phyloP scores from a whole-genome alignment of 2,113 vertebrate species.

The Nettapus auritus region DNA sequence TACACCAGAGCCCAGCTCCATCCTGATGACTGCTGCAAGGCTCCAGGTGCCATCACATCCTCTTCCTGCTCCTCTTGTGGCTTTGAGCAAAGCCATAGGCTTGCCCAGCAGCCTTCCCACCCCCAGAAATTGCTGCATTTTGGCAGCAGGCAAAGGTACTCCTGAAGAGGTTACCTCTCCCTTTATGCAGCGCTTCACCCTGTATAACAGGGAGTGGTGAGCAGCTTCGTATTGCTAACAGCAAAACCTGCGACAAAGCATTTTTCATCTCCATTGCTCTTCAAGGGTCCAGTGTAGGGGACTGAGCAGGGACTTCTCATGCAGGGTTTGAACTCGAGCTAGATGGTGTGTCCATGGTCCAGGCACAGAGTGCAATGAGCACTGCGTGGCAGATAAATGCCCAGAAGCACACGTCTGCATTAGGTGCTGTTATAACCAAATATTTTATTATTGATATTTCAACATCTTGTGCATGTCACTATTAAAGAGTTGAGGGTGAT shows the following conservation, averaged over 20 bases:
- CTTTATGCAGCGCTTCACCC: neutral
- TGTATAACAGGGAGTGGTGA: neutral
- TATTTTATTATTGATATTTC: neutral
- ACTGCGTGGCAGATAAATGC: neutral
- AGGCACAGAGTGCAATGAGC: accelerated
- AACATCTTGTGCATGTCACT: neutral
- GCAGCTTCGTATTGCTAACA: neutral
- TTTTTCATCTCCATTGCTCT: neutral
- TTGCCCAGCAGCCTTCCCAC: neutral
- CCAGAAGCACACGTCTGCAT: accelerated
- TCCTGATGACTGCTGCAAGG: accelerated
- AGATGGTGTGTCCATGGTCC: accelerated
- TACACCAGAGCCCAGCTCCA: neutral
- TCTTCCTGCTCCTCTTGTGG: neutral
- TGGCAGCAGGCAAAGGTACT: neutral
- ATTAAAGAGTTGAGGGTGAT: neutral
- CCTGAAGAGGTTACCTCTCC: neutral
- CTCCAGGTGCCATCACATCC: neutral
- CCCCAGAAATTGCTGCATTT: neutral
- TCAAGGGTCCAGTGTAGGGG: neutral
- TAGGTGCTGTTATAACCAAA: neutral
- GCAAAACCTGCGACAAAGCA: neutral
- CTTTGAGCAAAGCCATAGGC: neutral
- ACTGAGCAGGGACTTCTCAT: neutral
- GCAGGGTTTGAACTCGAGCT: accelerated